Conservation (phyloP, 1,140 invertebrate genomes). For the Ceratina calcarata region DNA sequence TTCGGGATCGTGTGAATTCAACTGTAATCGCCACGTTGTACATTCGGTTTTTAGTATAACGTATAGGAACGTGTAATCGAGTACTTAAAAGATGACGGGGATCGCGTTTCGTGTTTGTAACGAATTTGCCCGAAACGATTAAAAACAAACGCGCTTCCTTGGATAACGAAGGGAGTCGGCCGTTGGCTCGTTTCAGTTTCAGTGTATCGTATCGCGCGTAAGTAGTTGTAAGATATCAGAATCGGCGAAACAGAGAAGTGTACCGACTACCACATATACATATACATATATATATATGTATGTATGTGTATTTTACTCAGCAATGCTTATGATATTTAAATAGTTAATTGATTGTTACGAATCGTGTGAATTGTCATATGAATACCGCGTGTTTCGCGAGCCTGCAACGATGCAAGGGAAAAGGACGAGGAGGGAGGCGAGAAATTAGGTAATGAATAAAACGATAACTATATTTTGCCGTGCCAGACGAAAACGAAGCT, state of each 20-base stretch:
- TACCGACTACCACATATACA: slow-evolving; percentile 41
- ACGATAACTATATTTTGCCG: slow-evolving; percentile 68
- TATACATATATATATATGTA: too few relatives aligned
- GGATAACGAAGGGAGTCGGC: background rate
- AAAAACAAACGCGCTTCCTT: background rate
- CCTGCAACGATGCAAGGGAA: background rate
- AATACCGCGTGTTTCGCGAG: background rate
- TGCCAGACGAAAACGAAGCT: slow-evolving; percentile 71
- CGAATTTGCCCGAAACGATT: background rate
- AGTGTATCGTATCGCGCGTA: slow-evolving; percentile 15
- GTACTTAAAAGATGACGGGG: too few relatives aligned
- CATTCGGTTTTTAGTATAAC: too few relatives aligned
- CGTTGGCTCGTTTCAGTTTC: slow-evolving; percentile 42
- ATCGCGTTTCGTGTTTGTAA: too few relatives aligned
- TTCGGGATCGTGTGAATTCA: background rate
- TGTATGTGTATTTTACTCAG: slow-evolving; percentile 51
- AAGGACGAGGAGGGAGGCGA: background rate
- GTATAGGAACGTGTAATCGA: too few relatives aligned
- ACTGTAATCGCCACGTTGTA: too few relatives aligned
- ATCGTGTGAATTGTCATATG: slow-evolving; percentile 1
- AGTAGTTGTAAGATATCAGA: slow-evolving; percentile 22
- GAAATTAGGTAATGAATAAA: slow-evolving; percentile 16
- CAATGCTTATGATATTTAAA: slow-evolving; percentile 57
- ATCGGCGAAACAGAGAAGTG: slow-evolving; percentile 8
- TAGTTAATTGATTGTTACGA: slow-evolving; percentile 43